A percentile compares a stretch with the other conserved stretches of the same genome.
phyloP scores from a whole-genome alignment of 2,888 invertebrate genomes.

The Nymphalis polychloros region DNA sequence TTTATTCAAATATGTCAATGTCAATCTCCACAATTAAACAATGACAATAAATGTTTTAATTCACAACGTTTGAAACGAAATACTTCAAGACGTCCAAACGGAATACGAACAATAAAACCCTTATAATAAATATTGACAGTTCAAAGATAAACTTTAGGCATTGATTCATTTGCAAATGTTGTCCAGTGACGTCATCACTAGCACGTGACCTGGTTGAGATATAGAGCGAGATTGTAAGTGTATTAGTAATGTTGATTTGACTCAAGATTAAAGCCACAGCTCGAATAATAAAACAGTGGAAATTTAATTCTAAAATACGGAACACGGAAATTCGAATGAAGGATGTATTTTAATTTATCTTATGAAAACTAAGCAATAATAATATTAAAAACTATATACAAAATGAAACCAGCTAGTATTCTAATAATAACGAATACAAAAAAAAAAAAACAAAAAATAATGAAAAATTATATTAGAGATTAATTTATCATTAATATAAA shows the following conservation, averaged over 20 bases:
- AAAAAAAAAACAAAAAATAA: too few relatives aligned
- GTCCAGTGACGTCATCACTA: constrained; percentile 21
- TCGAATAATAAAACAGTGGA: background rate
- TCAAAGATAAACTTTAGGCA: constrained; percentile 15
- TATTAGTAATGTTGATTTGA: constrained; percentile 18
- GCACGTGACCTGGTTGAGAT: constrained; percentile 29
- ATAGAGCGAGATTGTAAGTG: constrained; percentile 15
- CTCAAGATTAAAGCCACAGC: constrained; percentile 1
- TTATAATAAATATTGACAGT: background rate
- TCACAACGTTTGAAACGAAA: too few relatives aligned
- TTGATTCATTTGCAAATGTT: constrained; percentile 35
- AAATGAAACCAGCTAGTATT: too few relatives aligned
- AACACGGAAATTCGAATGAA: background rate
- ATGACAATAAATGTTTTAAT: too few relatives aligned
- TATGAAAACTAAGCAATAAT: background rate
- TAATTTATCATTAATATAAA: too few relatives aligned
- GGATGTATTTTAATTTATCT: background rate
- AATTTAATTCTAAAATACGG: background rate
- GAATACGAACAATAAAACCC: too few relatives aligned
- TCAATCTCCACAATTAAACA: too few relatives aligned
- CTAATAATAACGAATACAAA: too few relatives aligned
- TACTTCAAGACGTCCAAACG: too few relatives aligned
- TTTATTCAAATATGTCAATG: too few relatives aligned
- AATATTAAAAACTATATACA: too few relatives aligned
- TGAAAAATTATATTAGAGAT: too few relatives aligned